Conservation (phyloP, 2,797 vertebrate species). For the Acipenser transmontanus region DNA sequence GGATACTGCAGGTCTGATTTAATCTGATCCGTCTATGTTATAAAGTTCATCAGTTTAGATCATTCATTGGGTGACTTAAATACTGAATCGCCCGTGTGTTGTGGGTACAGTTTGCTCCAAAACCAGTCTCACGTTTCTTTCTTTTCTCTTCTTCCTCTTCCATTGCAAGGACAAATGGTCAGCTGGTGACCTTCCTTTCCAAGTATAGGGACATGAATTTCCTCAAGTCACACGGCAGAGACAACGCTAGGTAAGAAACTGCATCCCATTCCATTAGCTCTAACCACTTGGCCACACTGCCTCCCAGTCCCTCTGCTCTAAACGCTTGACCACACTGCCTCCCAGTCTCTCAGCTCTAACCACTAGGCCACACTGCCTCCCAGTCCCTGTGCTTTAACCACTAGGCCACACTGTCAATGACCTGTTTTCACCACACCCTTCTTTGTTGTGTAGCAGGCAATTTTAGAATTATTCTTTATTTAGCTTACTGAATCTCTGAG, state of each 20-base stretch:
- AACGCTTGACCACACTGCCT: conserved; percentile 16
- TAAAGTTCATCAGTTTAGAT: too few relatives aligned
- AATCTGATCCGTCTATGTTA: too few relatives aligned
- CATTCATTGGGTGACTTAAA: too few relatives aligned
- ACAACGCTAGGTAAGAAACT: conserved; percentile 84
- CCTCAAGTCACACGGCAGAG: conserved; percentile 93
- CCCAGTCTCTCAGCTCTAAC: neutral
- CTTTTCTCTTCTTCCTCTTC: conserved; percentile 30
- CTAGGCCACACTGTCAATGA: too few relatives aligned
- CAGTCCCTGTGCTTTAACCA: neutral
- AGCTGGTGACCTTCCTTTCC: conserved; percentile 92
- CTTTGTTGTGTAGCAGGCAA: too few relatives aligned
- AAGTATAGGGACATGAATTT: conserved; percentile 95
- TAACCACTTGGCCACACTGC: too few relatives aligned
- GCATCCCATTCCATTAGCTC: neutral
- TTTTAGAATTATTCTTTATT: neutral
- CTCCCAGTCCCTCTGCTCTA: neutral
- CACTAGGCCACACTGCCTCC: neutral
- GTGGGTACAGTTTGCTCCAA: too few relatives aligned
- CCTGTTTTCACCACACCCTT: too few relatives aligned
- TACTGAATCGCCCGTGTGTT: too few relatives aligned
- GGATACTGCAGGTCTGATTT: too few relatives aligned
- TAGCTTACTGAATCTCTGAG: conserved; percentile 31
- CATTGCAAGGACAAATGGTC: conserved; percentile 84
- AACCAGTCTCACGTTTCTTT: conserved; percentile 5